These are phyloP conservation scores for Micropterix aruncella DNA, from an alignment of 2,888 invertebrate species.

Conservation along the genomic window DNA sequence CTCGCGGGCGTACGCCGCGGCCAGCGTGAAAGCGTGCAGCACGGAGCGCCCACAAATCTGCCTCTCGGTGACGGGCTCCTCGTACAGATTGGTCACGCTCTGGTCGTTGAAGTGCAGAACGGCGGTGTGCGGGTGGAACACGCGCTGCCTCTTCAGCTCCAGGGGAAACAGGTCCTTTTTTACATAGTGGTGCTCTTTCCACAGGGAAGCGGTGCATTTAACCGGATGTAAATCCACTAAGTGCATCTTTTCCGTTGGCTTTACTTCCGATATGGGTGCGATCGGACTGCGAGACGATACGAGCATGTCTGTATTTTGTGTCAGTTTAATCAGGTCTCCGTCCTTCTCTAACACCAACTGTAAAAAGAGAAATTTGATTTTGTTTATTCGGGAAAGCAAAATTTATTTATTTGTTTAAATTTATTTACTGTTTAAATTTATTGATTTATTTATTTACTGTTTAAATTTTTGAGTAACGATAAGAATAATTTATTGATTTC, in stretches of 20 bases:
- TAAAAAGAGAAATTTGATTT: no score
- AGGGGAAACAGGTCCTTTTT: conserved; percentile 55
- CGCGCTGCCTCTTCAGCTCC: conserved; percentile 19
- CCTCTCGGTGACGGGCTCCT: conserved; percentile 46
- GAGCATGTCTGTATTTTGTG: conserved; percentile 48
- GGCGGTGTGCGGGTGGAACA: conserved; percentile 59
- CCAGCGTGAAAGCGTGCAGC: conserved; percentile 60
- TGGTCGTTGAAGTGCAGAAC: conserved; percentile 54
- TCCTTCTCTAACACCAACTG: conserved; percentile 48
- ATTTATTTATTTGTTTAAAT: no score
- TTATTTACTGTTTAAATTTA: no score
- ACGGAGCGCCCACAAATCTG: conserved; percentile 59
- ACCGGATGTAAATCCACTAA: conserved; percentile 67
- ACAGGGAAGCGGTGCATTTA: conserved; percentile 53
- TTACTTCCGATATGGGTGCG: conserved; percentile 29
- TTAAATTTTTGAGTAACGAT: no score
- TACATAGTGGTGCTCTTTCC: conserved; percentile 47
- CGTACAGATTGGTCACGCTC: conserved; percentile 52
- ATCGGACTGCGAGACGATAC: conserved; percentile 50
- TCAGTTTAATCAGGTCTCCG: conserved; percentile 46
- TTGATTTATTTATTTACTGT: no score
- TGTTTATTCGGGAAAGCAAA: no score
- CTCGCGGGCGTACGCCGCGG: conserved; percentile 62
- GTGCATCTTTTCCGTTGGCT: conserved; percentile 32
- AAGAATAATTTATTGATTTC: no score